Conservation (phyloP, 2,113 vertebrate genomes). For the Percopsis transmontana region DNA sequence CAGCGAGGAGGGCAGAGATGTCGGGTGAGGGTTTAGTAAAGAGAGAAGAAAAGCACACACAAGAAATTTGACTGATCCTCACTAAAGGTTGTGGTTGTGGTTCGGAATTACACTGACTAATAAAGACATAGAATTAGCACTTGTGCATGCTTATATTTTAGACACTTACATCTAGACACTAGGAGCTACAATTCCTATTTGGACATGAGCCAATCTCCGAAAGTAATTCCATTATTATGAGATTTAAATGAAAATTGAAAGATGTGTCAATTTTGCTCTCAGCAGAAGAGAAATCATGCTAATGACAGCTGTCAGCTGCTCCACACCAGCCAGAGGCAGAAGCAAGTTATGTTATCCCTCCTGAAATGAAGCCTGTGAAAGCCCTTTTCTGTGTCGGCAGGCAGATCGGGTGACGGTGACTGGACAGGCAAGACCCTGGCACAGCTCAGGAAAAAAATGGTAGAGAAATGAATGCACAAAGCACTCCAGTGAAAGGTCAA, state of each 20-base stretch:
- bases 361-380: constrained; percentile 57
- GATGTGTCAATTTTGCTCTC: not conserved
- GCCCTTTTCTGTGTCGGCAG: constrained; percentile 48
- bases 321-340: constrained; percentile 23
- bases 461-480: constrained; percentile 58
- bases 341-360: constrained; percentile 45
- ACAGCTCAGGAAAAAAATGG: constrained; percentile 41
- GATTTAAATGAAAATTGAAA: constrained; percentile 19
- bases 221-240: not conserved
- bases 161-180: not conserved
- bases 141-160: not conserved
- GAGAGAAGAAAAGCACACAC: not conserved
- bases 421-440: constrained; percentile 56
- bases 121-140: too few relatives aligned
- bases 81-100: too few relatives aligned
- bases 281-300: constrained; percentile 40
- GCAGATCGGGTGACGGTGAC: constrained; percentile 53
- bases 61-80: too few relatives aligned
- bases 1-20: not conserved
- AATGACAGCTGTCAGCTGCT: constrained; percentile 52
- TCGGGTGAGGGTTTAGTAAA: constrained; percentile 17
- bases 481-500: constrained; percentile 62
- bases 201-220: not conserved
- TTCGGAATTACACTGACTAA: too few relatives aligned
- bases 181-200: not conserved